Conservation (phyloP, 1,140 invertebrate genomes). For the Magallana angulata region DNA sequence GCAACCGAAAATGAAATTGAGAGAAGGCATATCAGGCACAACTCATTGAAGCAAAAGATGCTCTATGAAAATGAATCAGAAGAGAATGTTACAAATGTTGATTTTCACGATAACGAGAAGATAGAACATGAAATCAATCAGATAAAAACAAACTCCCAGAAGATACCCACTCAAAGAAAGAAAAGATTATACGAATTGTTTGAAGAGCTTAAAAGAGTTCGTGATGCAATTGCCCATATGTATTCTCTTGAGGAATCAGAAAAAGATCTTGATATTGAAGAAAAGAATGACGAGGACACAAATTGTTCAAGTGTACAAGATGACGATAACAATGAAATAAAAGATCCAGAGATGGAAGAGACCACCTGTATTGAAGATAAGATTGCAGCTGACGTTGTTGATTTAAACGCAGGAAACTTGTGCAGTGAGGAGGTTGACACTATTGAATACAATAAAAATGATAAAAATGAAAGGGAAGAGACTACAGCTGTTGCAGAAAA, state of each 20-base stretch:
- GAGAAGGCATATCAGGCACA: not conserved
- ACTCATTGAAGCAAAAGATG: not conserved
- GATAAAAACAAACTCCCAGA: not conserved
- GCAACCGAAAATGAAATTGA: not conserved
- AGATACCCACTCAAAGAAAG: not conserved
- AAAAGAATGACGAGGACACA: not conserved
- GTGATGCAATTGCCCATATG: not conserved
- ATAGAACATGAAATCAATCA: not conserved
- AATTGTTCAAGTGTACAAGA: not conserved
- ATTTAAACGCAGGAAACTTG: not conserved
- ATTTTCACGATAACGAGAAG: not conserved
- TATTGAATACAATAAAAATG: not conserved
- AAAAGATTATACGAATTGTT: not conserved
- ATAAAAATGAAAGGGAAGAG: not conserved
- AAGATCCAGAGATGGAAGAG: not conserved
- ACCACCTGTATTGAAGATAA: not conserved
- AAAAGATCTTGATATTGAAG: not conserved
- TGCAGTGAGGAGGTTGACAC: not conserved
- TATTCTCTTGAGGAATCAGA: conserved; percentile 9
- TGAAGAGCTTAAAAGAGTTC: conserved; percentile 3
- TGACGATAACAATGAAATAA: not conserved
- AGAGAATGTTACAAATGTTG: not conserved
- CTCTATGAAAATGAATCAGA: not conserved
- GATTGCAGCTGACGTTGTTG: not conserved
- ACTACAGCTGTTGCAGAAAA: not conserved